phyloP scores from a whole-genome alignment of 2,113 vertebrate genomes.

The Silurus meridionalis region DNA sequence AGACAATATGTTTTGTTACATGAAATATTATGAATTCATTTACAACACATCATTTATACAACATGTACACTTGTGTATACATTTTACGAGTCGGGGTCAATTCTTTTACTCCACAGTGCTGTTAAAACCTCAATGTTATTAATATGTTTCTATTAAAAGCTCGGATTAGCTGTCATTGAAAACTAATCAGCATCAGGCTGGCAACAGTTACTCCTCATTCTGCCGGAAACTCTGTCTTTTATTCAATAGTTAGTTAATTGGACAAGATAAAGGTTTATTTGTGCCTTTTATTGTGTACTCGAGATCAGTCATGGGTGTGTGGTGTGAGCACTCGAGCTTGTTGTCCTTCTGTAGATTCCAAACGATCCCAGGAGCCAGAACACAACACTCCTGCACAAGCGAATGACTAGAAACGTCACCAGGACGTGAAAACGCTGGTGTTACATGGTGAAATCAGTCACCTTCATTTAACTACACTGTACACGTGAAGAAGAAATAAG shows the following conservation, averaged over 20 bases:
- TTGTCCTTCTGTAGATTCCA: neutral
- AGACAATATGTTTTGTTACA: no score
- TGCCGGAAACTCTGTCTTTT: neutral
- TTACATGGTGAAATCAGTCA: constrained; percentile 13
- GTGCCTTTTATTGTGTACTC: neutral
- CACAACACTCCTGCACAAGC: neutral
- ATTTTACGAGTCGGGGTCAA: no score
- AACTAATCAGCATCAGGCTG: neutral
- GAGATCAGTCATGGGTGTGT: neutral
- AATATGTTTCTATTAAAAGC: no score
- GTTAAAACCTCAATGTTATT: neutral
- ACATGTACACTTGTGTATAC: no score
- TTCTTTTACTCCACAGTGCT: neutral
- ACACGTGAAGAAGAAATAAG: neutral
- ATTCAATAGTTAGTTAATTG: neutral
- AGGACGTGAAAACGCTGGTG: neutral
- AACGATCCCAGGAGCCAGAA: neutral
- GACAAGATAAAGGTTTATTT: neutral
- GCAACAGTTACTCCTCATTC: neutral
- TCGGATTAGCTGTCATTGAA: neutral
- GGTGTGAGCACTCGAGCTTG: no score
- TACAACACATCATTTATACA: no score
- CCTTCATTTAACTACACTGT: neutral
- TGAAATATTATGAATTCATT: no score
- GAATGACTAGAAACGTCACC: neutral